Evolutionary conservation across 2,888 invertebrate species (phyloP).

Genomic region (Sinopyrophorus schimmeli): DNA sequence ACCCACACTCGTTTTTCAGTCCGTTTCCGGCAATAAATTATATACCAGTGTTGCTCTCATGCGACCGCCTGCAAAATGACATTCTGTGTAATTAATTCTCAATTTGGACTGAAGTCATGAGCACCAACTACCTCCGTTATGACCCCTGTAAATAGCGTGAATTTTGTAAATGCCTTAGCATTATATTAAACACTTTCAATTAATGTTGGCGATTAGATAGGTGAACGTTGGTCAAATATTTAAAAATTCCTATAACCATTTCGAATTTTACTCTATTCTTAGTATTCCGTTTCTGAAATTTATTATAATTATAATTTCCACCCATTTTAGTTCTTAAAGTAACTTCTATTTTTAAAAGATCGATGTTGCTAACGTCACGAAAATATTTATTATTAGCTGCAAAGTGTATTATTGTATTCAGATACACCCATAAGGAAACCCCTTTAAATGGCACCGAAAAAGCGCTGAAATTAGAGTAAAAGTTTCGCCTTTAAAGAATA

Average conservation of each 20-base stretch:
- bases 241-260: too few relatives aligned
- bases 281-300: too few relatives aligned
- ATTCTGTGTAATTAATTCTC: slow-evolving; percentile 41
- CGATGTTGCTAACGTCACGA: slow-evolving; percentile 1
- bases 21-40: slow-evolving; percentile 40
- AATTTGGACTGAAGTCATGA: slow-evolving; percentile 36
- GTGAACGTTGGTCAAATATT: too few relatives aligned
- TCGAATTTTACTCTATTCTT: too few relatives aligned
- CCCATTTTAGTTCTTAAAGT: too few relatives aligned
- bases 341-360: slow-evolving; percentile 13
- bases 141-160: slow-evolving; percentile 20
- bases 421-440: too few relatives aligned
- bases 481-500: too few relatives aligned
- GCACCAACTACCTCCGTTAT: slow-evolving; percentile 24
- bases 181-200: too few relatives aligned
- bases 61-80: slow-evolving; percentile 40
- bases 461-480: too few relatives aligned
- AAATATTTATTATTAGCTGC: slow-evolving; percentile 17
- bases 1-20: slow-evolving; percentile 35
- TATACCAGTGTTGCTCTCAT: slow-evolving; percentile 30
- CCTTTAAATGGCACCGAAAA: too few relatives aligned
- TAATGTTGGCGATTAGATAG: slow-evolving; percentile 8
- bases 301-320: too few relatives aligned
- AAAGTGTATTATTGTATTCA: too few relatives aligned
- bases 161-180: slow-evolving; percentile 22